Evolutionary conservation across 2,113 vertebrate species (phyloP).

Genomic region (Leucoraja erinaceus): DNA sequence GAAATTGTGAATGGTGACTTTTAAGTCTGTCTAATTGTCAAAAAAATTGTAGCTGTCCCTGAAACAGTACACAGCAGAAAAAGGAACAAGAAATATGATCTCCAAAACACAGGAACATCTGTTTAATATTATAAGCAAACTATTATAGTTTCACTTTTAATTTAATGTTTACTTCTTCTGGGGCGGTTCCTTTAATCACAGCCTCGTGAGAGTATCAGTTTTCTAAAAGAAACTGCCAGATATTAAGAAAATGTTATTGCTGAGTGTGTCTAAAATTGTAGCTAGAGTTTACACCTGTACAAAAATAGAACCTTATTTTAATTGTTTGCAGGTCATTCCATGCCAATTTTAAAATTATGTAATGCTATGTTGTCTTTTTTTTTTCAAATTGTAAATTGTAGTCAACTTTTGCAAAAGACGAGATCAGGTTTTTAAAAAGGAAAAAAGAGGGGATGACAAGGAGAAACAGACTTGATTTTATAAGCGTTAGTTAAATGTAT

Average conservation of each 20-base stretch:
- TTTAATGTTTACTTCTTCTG: constrained; percentile 96
- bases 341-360: constrained; percentile 67
- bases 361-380: not conserved
- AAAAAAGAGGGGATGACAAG: not conserved
- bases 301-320: constrained; percentile 78
- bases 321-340: constrained; percentile 90
- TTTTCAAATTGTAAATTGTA: not conserved
- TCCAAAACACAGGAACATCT: constrained; percentile 81
- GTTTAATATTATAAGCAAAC: constrained; percentile 89
- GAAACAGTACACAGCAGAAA: constrained; percentile 46
- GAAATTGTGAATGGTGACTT: constrained; percentile 49
- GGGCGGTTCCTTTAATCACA: constrained; percentile 97
- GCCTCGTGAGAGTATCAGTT: constrained; percentile 88
- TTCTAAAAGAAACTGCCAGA: constrained; percentile 93
- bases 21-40: constrained; percentile 58
- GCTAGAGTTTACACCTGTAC: constrained; percentile 76
- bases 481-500: not conserved
- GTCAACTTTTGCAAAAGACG: not conserved
- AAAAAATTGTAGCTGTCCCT: constrained; percentile 73
- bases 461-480: not conserved
- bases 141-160: constrained; percentile 94
- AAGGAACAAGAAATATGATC: constrained; percentile 69
- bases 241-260: constrained; percentile 97
- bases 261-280: constrained; percentile 95
- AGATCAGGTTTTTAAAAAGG: not conserved